Conservation (phyloP, 2,113 vertebrate species). For the Heliornis fulica region DNA sequence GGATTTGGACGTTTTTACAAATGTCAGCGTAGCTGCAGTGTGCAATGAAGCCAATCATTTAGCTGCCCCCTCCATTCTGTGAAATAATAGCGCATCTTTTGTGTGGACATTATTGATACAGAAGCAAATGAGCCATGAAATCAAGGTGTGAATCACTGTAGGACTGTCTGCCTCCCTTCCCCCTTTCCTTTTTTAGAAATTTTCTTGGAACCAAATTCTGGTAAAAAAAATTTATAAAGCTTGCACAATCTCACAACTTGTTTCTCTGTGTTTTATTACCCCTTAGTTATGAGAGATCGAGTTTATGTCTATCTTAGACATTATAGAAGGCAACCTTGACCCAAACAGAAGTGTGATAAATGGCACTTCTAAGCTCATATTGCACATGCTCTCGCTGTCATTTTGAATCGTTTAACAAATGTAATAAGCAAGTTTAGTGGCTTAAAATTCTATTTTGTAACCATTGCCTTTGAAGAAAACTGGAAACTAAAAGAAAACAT, state of each 20-base stretch:
- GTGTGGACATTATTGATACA: slow-evolving; percentile 17
- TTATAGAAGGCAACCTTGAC: neutral
- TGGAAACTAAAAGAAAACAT: too few species aligned
- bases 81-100: slow-evolving; percentile 15
- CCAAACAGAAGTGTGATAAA: neutral
- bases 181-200: neutral
- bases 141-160: neutral
- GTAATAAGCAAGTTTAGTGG: neutral
- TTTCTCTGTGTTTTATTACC: neutral
- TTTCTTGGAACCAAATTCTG: neutral
- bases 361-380: neutral
- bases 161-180: neutral
- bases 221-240: neutral
- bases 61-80: neutral
- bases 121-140: slow-evolving; percentile 44
- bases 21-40: neutral
- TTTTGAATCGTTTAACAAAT: neutral
- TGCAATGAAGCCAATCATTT: neutral
- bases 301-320: neutral
- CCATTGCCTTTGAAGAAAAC: neutral
- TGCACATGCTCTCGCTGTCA: neutral
- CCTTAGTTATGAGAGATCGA: neutral
- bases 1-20: slow-evolving; percentile 45
- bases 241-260: neutral
- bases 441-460: neutral